A percentile compares a stretch with the other conserved stretches of the same genome.
phyloP scores from a whole-genome alignment of 2,113 vertebrate genomes.

The Mormyrus lacerda region DNA sequence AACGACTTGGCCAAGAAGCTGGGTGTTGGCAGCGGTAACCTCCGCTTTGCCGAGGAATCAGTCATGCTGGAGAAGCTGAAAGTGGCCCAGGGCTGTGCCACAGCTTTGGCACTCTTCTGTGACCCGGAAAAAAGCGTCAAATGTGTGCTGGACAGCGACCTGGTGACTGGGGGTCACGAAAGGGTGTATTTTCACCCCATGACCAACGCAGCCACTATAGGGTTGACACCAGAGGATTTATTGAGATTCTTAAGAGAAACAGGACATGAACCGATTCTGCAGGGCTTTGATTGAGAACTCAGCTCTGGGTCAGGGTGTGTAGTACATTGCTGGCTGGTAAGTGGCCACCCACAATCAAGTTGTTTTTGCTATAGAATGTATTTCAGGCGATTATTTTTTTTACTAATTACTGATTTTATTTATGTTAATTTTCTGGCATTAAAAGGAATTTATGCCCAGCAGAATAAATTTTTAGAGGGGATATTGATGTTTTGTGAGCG shows the following conservation, averaged over 20 bases:
- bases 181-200: conserved; percentile 85
- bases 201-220: conserved; percentile 83
- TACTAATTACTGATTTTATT: not conserved
- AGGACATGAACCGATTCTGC: conserved; percentile 72
- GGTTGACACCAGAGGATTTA: conserved; percentile 73
- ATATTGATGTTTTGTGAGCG: not conserved
- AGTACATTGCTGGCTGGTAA: not conserved
- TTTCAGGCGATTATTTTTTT: not conserved
- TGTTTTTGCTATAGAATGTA: not conserved
- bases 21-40: conserved; percentile 75
- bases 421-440: not conserved
- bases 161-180: conserved; percentile 69
- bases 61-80: conserved; percentile 79
- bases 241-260: conserved; percentile 76
- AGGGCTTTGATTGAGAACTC: conserved; percentile 49
- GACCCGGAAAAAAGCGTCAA: conserved; percentile 65
- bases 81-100: conserved; percentile 80
- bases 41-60: conserved; percentile 79
- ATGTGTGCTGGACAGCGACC: conserved; percentile 74
- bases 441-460: not conserved
- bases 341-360: not conserved
- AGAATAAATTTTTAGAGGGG: not conserved
- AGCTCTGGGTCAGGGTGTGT: not conserved
- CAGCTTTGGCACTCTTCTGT: conserved; percentile 79
- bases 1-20: conserved; percentile 84